phyloP scores from a whole-genome alignment of 1,140 invertebrate species.

The Trachymyrmex septentrionalis region DNA sequence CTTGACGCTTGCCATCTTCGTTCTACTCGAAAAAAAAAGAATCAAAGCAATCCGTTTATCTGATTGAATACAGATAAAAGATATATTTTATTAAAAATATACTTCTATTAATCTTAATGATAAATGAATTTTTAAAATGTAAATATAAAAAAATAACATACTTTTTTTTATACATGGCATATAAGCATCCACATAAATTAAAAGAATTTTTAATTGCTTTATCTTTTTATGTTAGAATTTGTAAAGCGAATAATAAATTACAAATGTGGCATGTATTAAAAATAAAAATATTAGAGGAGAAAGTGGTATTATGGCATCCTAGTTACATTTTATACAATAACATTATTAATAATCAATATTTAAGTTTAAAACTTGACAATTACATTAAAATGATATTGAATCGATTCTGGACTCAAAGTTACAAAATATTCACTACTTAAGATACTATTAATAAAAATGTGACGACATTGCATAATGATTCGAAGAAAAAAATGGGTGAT shows the following conservation, averaged over 20 bases:
- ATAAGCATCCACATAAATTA: neutral
- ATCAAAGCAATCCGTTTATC: neutral
- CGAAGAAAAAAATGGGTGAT: too few species aligned
- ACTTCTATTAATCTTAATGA: neutral
- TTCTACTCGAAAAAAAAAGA: neutral
- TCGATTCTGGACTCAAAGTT: too few species aligned
- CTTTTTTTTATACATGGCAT: neutral
- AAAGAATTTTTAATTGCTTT: conserved; percentile 1
- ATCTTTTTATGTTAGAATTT: neutral
- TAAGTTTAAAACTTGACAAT: too few species aligned
- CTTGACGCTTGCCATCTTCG: conserved; percentile 44
- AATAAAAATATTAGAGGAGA: too few species aligned
- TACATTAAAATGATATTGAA: too few species aligned
- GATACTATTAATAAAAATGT: too few species aligned
- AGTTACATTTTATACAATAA: too few species aligned
- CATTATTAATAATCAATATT: too few species aligned
- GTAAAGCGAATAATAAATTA: neutral
- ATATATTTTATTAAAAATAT: neutral
- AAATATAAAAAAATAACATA: neutral
- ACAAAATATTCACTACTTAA: too few species aligned
- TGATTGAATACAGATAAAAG: neutral
- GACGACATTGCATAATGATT: too few species aligned
- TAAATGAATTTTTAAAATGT: neutral
- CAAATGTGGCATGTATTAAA: neutral
- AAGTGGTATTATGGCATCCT: too few species aligned